Evolutionary conservation across 2,113 vertebrate species (phyloP).

Genomic region (Oreochromis aureus): DNA sequence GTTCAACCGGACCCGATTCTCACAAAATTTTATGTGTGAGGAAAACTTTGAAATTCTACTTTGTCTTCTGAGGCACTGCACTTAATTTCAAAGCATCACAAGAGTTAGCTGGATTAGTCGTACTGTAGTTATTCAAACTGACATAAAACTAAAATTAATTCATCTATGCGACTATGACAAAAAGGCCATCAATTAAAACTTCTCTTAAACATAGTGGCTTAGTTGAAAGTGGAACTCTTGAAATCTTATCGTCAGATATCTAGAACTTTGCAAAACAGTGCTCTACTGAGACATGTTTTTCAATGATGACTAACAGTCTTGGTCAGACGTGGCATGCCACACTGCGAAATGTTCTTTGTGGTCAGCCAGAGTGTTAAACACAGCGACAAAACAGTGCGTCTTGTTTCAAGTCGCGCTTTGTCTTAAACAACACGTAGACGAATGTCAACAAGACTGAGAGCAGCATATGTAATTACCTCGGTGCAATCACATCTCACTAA

Average conservation of each 20-base stretch:
- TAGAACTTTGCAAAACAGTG: not conserved
- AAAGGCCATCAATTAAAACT: not conserved
- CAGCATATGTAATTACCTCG: not conserved
- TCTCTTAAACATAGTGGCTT: not conserved
- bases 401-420: not conserved
- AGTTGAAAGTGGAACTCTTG: not conserved
- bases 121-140: not conserved
- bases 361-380: conserved; percentile 46
- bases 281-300: not conserved
- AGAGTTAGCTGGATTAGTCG: not conserved
- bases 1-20: not conserved
- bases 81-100: not conserved
- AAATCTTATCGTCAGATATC: not conserved
- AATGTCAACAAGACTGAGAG: not conserved
- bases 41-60: not conserved
- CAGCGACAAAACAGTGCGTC: not conserved
- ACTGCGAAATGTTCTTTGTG: conserved; percentile 18
- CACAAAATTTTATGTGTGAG: not conserved
- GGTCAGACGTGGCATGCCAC: not conserved
- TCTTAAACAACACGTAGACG: not conserved
- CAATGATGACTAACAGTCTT: not conserved
- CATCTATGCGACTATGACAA: not conserved
- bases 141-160: not conserved
- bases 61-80: not conserved
- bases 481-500: not conserved